Percentiles rank a stretch among this genome's conserved stretches.
Evolutionary conservation across 92 coral and sea anemone species (phyloP).

Genomic region (Paramuricea clavata): DNA sequence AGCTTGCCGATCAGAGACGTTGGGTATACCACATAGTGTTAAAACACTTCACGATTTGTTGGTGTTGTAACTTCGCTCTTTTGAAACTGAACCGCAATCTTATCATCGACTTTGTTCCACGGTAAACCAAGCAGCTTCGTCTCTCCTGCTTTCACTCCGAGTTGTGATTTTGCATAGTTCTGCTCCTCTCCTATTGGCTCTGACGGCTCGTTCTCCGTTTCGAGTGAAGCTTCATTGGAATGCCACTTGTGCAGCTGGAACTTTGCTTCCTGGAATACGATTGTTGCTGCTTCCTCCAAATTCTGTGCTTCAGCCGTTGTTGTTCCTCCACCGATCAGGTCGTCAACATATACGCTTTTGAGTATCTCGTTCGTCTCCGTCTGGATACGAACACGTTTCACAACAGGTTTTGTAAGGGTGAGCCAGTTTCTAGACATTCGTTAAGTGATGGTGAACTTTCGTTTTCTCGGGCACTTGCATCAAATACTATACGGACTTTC

Average conservation of each 20-base stretch:
- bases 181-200: not conserved
- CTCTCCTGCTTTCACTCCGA: not conserved
- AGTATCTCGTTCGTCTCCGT: not conserved
- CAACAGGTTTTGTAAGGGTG: not conserved
- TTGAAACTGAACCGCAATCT: not conserved
- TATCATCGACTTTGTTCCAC: not conserved
- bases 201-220: not conserved
- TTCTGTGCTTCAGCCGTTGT: not conserved
- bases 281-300: not conserved
- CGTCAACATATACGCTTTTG: not conserved
- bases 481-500: not conserved
- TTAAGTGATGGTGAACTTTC: not conserved
- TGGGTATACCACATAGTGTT: not conserved
- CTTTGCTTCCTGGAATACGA: not conserved
- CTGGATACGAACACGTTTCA: not conserved
- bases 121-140: not conserved
- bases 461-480: not conserved
- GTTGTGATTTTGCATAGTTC: not conserved
- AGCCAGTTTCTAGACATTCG: not conserved
- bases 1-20: not conserved
- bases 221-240: not conserved
- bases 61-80: not conserved
- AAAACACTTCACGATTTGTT: not conserved
- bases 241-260: constrained; percentile 3
- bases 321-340: not conserved